Evolutionary conservation across 92 coral and sea anemone genomes (phyloP), one percentile per base, ranked within the genome.

Genomic region (Epizoanthus illoricatus): DNA sequence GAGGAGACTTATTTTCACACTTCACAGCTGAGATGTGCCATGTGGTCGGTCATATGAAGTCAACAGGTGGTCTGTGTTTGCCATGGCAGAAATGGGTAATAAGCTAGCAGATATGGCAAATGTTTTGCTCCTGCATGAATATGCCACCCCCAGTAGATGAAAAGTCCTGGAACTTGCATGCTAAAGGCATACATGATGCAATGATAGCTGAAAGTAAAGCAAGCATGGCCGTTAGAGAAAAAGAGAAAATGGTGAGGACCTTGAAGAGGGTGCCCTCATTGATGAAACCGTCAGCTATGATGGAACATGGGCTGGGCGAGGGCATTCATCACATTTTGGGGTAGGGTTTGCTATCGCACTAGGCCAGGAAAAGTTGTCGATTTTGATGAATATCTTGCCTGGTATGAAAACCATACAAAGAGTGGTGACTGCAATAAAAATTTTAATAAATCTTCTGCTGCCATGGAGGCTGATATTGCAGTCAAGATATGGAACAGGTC

Each of bases 41-140:
- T 67, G 33, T 74, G 67, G 80, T 74, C 66, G 47, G 5, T 74
- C 79, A 3, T 54, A 74, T 12, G 79, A 74, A 33, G 65, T 74
- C 0, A 55, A 54, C 79, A 73, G 79, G 18, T 12, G 64, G 18
- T 54, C 79, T 47, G 42, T 72, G 43, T 73, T 73, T 73, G 79
- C 79, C 19, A 73, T 73, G 65, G 12, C 41, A 23, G 79, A 73
- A 19, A 73, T 73, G 65, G 64, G 79, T 23, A 73, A 54, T 52
- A 54, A 73, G 40, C 42, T 47, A 73, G 79, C 79, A 54, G 65
- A 73, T 55, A 11, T 54, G 79, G 65, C 45, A 24, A 54, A 55
- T 54, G 43, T 54, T 73, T 71, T 71, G 75, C 33, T 43, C 75
- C 20, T 42, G 13, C 16, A 16, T 71, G 75, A 71, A 70, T 42